phyloP scores from a whole-genome alignment of 2,888 invertebrate species.

The Schizaphis graminum region DNA sequence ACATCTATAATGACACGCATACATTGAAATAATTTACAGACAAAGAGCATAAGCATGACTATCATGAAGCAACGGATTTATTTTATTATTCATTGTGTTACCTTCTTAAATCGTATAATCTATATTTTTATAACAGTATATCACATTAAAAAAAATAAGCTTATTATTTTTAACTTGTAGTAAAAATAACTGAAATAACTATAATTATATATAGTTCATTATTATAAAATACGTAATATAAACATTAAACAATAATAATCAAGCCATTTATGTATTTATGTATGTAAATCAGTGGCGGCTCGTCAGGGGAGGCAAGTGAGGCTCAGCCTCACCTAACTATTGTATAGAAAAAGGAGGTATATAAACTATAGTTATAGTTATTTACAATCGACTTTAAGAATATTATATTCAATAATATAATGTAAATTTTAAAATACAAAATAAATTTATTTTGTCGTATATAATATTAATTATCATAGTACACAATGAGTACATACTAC shows the following conservation, averaged over 20 bases:
- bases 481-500: no score
- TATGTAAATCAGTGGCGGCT: no score
- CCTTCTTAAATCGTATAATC: neutral
- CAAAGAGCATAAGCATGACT: neutral
- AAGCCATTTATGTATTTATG: no score
- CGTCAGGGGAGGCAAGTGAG: no score
- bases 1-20: neutral
- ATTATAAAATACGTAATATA: neutral
- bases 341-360: no score
- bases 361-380: no score
- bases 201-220: neutral
- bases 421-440: no score
- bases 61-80: neutral
- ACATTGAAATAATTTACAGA: neutral
- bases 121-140: neutral
- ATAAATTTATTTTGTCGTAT: no score
- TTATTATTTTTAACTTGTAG: neutral
- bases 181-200: conserved; percentile 2
- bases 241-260: neutral
- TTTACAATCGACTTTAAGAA: no score
- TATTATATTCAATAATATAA: no score
- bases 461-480: no score
- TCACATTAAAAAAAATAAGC: neutral
- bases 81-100: neutral
- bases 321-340: no score